Base-by-base conservation (phyloP, 2,888 invertebrate species). In the Biston betularia region DNA sequence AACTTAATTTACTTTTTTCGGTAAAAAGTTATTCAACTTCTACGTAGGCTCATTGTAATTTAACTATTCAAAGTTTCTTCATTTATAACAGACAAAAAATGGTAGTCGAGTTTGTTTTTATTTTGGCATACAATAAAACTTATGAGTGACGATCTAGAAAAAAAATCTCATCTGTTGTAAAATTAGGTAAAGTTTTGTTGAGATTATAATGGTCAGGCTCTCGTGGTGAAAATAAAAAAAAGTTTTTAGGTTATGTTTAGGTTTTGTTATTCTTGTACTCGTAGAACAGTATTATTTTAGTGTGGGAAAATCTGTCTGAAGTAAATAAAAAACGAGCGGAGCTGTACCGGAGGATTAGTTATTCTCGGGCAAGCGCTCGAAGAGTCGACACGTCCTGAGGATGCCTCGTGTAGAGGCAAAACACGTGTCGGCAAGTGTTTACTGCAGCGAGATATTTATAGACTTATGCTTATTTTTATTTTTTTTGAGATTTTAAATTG, bases 121-220 rank as follows among this genome's bases (percentile, higher is more conserved):
- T 38, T 38, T 53, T 10, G 35, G 24, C 3, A 24, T 24, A 24
- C 24, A 53, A 53, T 38, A 14, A 53, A 53, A 53, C 52, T 52
- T n/a, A 53, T 15, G 35, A 35, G 35, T n/a, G 40, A 33, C 33
- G 24, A 42, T 54, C 24, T 44, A 42, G 54, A 54, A 42, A 54
- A 54, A 38, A 53, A 42, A 24, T 12, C 33, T 33, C 9, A 12
- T 33, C 12, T 44, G 42, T 24, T n/a, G 11, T 12, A 38, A 53
- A 38, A 24, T 24, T 54, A 38, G 6, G 9, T 38, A 38, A 38
- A 8, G 9, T 9, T 9, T 38, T 8, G 24, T 42, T 6, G 1
- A 10, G 40, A 40, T 15, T 8, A 12, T 40, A 24, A 42, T 54
- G 54, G 15, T 24, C 15, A 6, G 40, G 6, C 24, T 40, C 40